Evolutionary conservation across 2,888 invertebrate genomes (phyloP), one percentile per base, ranked within the genome.

Genomic region (Cephus runcator): DNA sequence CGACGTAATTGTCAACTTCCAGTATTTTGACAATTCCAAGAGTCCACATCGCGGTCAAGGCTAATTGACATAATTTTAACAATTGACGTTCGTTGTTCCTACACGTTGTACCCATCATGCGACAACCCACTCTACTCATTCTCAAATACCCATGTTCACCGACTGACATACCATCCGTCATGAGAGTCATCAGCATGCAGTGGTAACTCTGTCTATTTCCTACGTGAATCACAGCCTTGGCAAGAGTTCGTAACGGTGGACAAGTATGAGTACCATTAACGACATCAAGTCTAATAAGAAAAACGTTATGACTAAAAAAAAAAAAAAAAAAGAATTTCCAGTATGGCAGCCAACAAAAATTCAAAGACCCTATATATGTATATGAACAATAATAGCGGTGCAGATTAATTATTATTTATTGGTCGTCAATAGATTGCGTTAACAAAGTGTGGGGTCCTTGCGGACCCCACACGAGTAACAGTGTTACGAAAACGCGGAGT

Each of bases 11-110:
- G 1, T 71, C 71, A 9, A 71, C 31, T 71, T 71, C 31, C 71
- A 71, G 71, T 31, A 71, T 71, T 71, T 71, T 12, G 31, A 71
- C 31, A 73, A 69, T 76, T 69, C 35, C 69, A 12, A 73, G 73
- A 76, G 73, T 40, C 15, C 56, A 69, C 11, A 78, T 73, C 35
- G 79, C 79, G 79, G 79, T 77, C 79, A 79, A 79, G 76, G 79
- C 73, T 79, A 34, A 74, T 74, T 74, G 12, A 30, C 71, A 56
- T 34, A 68, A 79, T 79, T 77, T 79, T 77, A 71, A 79, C 77
- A 79, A 79, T 77, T 78, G 71, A 33, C 31, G 69, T 30, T 77
- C 34, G 30, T 75, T 78, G 15, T 69, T 77, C 68, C n/a, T 36
- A 4, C 69, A 33, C 9, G 76, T 3, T 34, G 31, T 69, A n/a